Base-by-base conservation (phyloP, 2,888 invertebrate genomes). In the Subacronicta megacephala region DNA sequence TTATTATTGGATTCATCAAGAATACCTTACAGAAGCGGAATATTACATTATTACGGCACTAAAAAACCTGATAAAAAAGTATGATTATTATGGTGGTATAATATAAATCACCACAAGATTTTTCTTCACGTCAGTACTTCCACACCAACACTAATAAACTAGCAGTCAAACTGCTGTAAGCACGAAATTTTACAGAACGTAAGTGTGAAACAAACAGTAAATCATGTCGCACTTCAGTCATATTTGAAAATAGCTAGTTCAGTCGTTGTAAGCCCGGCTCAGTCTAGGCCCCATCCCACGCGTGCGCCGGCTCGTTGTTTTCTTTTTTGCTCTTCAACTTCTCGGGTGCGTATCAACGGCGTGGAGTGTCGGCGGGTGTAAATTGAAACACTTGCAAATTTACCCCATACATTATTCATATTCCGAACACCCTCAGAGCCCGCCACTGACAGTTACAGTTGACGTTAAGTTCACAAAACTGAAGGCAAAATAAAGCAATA, bases 311-410 rank as follows among this genome's bases (percentile, higher is more conserved):
- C 79, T 82, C 81, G 83, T 88, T 90, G 89, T 91, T 91, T 92
- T 89, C 89, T 92, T 93, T 93, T 92, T 92, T 82, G 80, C 90
- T 90, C 92, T 92, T 89, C 89, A 92, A 85, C 90, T 81, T 86
- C 89, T 87, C 83, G 82, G 81, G 85, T 89, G 88, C 90, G 90
- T 91, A 90, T 85, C 88, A 84, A 82, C 85, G 84, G 84, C 82
- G 82, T 82, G 75, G 88, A 90, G 90, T 89, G 89, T 83, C 86
- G 90, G 83, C 83, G 90, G 92, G 93, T 89, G 93, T 93, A 93
- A 94, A 94, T 94, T 93, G 93, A 94, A 93, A 94, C 93, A 94
- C 93, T 94, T 92, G 93, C 93, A 93, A 94, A 93, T 94, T 93
- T 92, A 89, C 91, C 82, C 90, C 84, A 92, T 94, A 91, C 92